These are phyloP conservation scores for Trigoniulus corallinus DNA, from an alignment of 1,140 invertebrate species.

Conservation along the genomic window DNA sequence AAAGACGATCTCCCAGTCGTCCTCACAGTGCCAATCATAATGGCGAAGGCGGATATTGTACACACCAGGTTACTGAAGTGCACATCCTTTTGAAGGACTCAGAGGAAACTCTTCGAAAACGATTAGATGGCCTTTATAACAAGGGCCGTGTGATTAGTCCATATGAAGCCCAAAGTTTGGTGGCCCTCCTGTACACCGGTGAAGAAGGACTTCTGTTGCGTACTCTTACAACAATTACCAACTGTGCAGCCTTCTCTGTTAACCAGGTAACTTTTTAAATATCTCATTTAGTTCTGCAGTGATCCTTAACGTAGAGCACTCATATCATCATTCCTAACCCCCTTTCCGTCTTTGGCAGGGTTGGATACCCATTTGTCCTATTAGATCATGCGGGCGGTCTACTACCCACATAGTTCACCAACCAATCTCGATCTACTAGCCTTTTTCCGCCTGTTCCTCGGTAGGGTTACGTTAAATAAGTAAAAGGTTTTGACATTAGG, in stretches of 20 bases:
- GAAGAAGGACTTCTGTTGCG: conserved; percentile 32
- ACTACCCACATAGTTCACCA: too few relatives aligned
- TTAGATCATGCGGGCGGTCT: too few relatives aligned
- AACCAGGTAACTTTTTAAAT: conserved; percentile 31
- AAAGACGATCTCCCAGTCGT: neutral
- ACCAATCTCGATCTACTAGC: too few relatives aligned
- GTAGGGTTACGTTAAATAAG: too few relatives aligned
- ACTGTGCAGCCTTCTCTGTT: conserved; percentile 36
- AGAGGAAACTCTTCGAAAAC: conserved; percentile 21
- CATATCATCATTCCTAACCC: too few relatives aligned
- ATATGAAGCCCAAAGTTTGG: conserved; percentile 35
- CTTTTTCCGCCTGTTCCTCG: too few relatives aligned
- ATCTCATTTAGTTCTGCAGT: too few relatives aligned
- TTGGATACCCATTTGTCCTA: too few relatives aligned
- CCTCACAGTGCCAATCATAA: conserved; percentile 6
- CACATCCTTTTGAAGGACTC: conserved; percentile 16
- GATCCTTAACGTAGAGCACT: too few relatives aligned
- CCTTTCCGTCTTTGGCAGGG: too few relatives aligned
- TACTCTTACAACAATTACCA: conserved; percentile 33
- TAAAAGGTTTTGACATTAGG: too few relatives aligned
- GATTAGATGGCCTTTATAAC: conserved; percentile 21
- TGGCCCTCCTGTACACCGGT: conserved; percentile 30
- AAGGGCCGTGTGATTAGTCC: conserved; percentile 25
- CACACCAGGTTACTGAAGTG: conserved; percentile 7
- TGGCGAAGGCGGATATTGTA: conserved; percentile 1